These are phyloP conservation scores for Crenichthys baileyi DNA, from an alignment of 2,797 vertebrate genomes.

Conservation along the genomic window DNA sequence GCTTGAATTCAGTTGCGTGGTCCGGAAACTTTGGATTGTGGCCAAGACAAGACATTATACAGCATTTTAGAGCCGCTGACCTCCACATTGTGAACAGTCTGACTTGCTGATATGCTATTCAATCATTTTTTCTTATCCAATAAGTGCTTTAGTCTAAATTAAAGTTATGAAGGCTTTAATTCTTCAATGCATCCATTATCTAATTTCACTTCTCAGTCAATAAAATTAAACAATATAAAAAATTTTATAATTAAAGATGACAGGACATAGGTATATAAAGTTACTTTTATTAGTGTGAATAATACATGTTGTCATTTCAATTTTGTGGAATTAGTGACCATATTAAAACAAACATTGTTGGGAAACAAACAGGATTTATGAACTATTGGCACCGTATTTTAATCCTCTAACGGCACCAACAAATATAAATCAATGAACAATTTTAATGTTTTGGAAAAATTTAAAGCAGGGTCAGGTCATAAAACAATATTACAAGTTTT, in stretches of 20 bases:
- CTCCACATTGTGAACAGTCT: neutral
- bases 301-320: neutral
- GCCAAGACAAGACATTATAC: slow-evolving; percentile 16
- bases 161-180: neutral
- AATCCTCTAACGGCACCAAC: neutral
- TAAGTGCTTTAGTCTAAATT: neutral
- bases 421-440: neutral
- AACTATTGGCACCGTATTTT: neutral
- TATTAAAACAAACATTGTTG: neutral
- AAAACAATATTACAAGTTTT: neutral
- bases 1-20: slow-evolving; percentile 5
- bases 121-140: neutral
- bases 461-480: too few species aligned
- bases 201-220: neutral
- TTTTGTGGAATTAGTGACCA: neutral
- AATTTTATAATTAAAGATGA: neutral
- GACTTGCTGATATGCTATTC: slow-evolving; percentile 17
- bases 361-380: neutral
- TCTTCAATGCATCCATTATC: neutral
- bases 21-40: slow-evolving; percentile 7
- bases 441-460: neutral
- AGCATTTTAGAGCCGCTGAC: slow-evolving; percentile 8
- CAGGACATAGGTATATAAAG: neutral
- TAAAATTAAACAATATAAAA: neutral
- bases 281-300: neutral